phyloP scores from a whole-genome alignment of 2,888 invertebrate genomes.

The Caenorhabditis imperialis region DNA sequence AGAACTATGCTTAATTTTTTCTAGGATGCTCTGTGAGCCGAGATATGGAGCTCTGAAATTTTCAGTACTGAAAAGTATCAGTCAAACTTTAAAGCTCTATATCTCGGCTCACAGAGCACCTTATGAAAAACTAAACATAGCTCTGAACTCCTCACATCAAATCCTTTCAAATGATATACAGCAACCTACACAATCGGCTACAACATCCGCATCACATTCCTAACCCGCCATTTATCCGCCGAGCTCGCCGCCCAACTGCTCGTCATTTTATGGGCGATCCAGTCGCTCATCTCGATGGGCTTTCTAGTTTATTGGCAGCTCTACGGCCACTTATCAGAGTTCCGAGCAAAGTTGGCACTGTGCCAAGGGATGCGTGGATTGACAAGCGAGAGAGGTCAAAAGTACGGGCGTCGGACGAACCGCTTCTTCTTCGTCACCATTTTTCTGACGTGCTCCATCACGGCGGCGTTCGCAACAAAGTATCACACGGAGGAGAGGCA shows the following conservation, averaged over 20 bases:
- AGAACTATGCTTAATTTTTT: no score
- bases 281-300: slow-evolving; percentile 56
- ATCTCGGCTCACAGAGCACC: no score
- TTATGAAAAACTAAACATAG: no score
- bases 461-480: slow-evolving; percentile 49
- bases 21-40: no score
- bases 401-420: slow-evolving; percentile 32
- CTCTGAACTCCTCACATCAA: no score
- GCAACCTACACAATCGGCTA: slow-evolving; percentile 54
- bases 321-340: slow-evolving; percentile 56
- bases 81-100: no score
- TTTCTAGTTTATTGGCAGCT: slow-evolving; percentile 63
- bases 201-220: slow-evolving; percentile 55
- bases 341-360: slow-evolving; percentile 33
- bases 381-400: slow-evolving; percentile 19
- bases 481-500: slow-evolving; percentile 56
- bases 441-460: slow-evolving; percentile 38
- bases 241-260: slow-evolving; percentile 58
- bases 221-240: slow-evolving; percentile 45
- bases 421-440: slow-evolving; percentile 44
- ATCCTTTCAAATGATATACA: no score
- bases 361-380: slow-evolving; percentile 47
- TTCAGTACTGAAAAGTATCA: no score
- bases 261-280: slow-evolving; percentile 58
- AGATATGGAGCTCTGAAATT: no score